These are phyloP conservation scores for Ramphastos sulfuratus DNA, from an alignment of 2,113 vertebrate species.

Conservation along the genomic window DNA sequence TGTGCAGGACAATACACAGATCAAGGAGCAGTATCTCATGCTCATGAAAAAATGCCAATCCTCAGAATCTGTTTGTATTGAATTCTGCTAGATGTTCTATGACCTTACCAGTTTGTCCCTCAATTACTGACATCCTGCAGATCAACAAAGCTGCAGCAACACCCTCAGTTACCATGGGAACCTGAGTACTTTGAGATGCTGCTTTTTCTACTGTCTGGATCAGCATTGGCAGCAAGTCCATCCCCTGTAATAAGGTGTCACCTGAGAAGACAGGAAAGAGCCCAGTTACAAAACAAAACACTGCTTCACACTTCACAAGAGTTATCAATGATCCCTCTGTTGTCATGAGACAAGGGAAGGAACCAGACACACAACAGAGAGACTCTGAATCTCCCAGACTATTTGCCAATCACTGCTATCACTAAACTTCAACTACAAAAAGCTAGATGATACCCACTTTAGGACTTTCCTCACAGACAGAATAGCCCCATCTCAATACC, in stretches of 20 bases:
- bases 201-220: constrained; percentile 93
- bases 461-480: not conserved
- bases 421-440: not conserved
- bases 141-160: constrained; percentile 89
- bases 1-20: not conserved
- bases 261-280: constrained; percentile 73
- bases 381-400: not conserved
- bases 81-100: not conserved
- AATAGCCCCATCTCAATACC: not conserved
- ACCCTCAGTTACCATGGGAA: constrained; percentile 86
- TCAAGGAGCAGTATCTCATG: not conserved
- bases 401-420: not conserved
- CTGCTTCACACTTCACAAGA: not conserved
- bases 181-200: constrained; percentile 88
- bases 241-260: constrained; percentile 86
- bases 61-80: not conserved
- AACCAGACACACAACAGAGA: not conserved
- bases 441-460: not conserved
- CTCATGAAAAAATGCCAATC: not conserved
- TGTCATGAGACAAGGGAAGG: not conserved
- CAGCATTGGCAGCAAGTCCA: constrained; percentile 85
- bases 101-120: constrained; percentile 85
- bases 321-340: not conserved
- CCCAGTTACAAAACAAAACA: not conserved
- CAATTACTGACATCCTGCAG: constrained; percentile 85